Conservation (phyloP, 2,888 invertebrate genomes). For the Chirona hameri region DNA sequence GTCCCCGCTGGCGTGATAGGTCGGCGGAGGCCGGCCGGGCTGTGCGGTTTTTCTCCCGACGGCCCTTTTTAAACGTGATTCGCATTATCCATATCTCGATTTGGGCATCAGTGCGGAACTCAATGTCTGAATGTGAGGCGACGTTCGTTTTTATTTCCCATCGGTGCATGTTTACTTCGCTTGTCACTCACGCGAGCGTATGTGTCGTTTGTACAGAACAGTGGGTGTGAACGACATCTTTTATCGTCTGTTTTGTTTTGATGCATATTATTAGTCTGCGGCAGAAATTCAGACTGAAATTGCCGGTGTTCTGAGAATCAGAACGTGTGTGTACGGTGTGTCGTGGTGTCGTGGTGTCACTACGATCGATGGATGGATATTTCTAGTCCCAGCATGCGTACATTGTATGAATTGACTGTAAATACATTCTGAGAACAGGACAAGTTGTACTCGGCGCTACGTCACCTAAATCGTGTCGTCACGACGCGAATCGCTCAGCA, state of each 20-base stretch:
- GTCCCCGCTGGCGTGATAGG: background rate
- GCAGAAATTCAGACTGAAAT: background rate
- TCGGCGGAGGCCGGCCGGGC: background rate
- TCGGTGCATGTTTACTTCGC: background rate
- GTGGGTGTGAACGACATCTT: background rate
- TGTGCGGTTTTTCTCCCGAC: background rate
- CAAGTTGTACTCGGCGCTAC: no score
- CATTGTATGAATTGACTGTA: background rate
- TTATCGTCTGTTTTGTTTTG: constrained; percentile 1
- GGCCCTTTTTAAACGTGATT: constrained; percentile 12
- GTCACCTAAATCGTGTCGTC: no score
- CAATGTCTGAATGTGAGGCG: background rate
- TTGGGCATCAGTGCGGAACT: constrained; percentile 3
- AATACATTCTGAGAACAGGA: background rate
- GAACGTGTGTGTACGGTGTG: background rate
- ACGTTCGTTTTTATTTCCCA: background rate
- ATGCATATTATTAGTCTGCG: background rate
- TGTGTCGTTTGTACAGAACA: background rate
- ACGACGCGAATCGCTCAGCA: no score
- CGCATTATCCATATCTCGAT: constrained; percentile 22
- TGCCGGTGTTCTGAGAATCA: background rate
- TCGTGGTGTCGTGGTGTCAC: no score
- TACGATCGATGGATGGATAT: background rate
- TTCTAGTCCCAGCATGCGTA: constrained; percentile 11
- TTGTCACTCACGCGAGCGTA: background rate